Evolutionary conservation across 2,113 vertebrate genomes (phyloP).

Genomic region (Nothocercus nigrocapillus): DNA sequence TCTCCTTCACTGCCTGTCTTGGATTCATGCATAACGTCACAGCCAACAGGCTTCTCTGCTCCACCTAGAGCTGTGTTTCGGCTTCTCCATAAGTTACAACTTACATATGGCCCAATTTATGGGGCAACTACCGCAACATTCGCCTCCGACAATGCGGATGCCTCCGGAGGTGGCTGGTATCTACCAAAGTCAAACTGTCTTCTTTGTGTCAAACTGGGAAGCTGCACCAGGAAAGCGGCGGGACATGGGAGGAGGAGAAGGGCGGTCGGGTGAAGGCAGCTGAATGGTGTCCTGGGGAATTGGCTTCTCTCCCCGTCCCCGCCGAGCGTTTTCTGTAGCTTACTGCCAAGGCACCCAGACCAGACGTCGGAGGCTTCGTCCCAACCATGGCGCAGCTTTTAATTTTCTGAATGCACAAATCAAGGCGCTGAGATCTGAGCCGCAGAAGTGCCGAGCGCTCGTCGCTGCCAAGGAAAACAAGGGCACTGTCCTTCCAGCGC

Average conservation of each 20-base stretch:
- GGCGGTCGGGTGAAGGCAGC: conserved; percentile 36
- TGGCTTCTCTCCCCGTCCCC: conserved; percentile 23
- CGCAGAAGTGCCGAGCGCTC: conserved; percentile 46
- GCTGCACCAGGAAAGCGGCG: not conserved
- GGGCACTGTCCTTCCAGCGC: conserved; percentile 55
- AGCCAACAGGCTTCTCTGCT: not conserved
- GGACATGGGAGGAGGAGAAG: conserved; percentile 39
- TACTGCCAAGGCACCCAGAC: conserved; percentile 54
- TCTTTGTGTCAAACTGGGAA: conserved; percentile 33
- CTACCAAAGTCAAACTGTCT: not conserved
- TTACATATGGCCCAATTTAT: not conserved
- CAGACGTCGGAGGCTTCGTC: conserved; percentile 10
- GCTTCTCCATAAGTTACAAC: not conserved
- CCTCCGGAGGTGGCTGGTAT: not conserved
- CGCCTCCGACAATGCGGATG: not conserved
- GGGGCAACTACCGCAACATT: not conserved
- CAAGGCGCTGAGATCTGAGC: conserved; percentile 40
- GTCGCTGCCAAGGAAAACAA: conserved; percentile 45
- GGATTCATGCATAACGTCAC: not conserved
- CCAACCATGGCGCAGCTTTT: not conserved
- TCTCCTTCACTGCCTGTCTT: not conserved
- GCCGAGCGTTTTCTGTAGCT: conserved; percentile 36
- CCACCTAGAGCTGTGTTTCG: not conserved
- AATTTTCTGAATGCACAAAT: conserved; percentile 44
- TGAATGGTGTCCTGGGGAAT: conserved; percentile 62